Evolutionary conservation across 2,113 vertebrate genomes (phyloP).

Genomic region (Rhinogobius similis): DNA sequence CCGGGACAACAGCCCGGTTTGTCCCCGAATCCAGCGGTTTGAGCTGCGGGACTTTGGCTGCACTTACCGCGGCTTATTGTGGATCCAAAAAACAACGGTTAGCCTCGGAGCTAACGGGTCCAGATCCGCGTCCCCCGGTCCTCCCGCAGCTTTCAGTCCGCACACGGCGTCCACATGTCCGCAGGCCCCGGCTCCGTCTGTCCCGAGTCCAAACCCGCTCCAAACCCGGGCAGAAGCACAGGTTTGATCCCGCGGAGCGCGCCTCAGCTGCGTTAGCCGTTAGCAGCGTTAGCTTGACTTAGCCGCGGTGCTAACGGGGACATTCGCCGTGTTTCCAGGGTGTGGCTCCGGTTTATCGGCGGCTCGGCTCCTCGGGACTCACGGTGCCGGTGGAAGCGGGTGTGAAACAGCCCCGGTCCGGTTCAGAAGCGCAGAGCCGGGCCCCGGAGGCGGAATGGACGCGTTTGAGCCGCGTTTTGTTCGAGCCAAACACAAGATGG

Average conservation of each 20-base stretch:
- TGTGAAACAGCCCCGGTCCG: too few relatives aligned
- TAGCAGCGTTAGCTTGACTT: not conserved
- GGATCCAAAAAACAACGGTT: constrained; percentile 4
- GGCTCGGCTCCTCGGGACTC: not conserved
- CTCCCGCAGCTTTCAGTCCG: not conserved
- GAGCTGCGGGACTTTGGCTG: not conserved
- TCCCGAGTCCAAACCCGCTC: not conserved
- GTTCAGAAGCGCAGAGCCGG: not conserved
- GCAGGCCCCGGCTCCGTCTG: not conserved
- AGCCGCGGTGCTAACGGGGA: constrained; percentile 14
- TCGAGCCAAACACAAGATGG: constrained; percentile 8
- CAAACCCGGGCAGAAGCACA: not conserved
- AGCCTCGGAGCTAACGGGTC: constrained; percentile 2
- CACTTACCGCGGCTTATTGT: constrained; percentile 10
- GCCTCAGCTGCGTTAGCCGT: not conserved
- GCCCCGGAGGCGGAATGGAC: not conserved
- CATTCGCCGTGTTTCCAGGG: constrained; percentile 14
- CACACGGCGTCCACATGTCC: not conserved
- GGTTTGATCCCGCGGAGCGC: not conserved
- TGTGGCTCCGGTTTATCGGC: not conserved
- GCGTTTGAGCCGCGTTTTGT: constrained; percentile 1
- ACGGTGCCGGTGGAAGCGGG: not conserved
- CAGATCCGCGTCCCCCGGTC: not conserved
- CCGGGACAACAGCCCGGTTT: not conserved
- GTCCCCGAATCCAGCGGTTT: not conserved